These are phyloP conservation scores for Pardalotus punctatus DNA, from an alignment of 2,113 vertebrate species.

Conservation along the genomic window DNA sequence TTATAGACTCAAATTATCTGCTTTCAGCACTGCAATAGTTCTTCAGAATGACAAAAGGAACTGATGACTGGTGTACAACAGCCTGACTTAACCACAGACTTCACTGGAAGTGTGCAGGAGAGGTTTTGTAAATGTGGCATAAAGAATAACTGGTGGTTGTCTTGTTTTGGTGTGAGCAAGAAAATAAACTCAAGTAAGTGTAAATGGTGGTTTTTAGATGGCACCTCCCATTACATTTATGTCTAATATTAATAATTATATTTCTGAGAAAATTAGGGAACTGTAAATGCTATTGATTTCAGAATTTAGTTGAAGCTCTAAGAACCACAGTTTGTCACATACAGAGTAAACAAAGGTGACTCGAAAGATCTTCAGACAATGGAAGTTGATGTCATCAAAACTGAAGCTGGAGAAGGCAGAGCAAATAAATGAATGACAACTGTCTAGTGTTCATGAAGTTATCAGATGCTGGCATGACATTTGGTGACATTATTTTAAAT, in stretches of 20 bases:
- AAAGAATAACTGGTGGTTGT: neutral
- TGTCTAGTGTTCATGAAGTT: neutral
- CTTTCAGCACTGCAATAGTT: neutral
- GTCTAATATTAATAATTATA: neutral
- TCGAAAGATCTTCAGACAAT: neutral
- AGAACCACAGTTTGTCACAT: neutral
- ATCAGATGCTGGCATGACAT: neutral
- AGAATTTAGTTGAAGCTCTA: neutral
- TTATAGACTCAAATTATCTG: neutral
- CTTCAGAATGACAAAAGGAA: neutral
- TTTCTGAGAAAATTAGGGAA: neutral
- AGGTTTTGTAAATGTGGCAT: neutral
- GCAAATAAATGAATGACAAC: neutral
- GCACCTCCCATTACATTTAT: neutral
- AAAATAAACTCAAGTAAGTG: neutral
- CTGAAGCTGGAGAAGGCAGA: neutral
- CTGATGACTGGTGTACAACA: neutral
- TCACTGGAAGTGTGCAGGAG: neutral
- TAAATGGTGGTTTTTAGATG: neutral
- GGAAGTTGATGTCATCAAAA: neutral
- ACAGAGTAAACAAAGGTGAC: neutral
- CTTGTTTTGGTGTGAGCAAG: neutral
- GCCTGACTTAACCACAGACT: neutral
- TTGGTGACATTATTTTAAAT: neutral
- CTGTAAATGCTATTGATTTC: neutral